These are phyloP conservation scores for Drosophila paranaensis DNA, from an alignment of 2,888 invertebrate genomes.

Conservation along the genomic window DNA sequence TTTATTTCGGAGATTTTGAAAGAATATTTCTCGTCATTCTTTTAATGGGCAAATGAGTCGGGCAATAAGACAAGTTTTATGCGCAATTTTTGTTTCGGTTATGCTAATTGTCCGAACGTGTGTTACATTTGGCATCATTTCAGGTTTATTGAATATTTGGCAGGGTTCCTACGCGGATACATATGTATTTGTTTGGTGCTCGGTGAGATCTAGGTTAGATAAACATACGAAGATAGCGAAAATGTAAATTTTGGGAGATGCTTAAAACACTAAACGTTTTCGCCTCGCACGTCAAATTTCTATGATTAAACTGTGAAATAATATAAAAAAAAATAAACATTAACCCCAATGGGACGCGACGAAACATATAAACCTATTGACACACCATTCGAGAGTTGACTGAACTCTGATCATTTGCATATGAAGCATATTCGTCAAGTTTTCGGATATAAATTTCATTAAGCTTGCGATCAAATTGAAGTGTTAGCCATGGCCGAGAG, in stretches of 20 bases:
- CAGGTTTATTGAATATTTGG: constrained; percentile 14
- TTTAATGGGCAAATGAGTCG: constrained; percentile 41
- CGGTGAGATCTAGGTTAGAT: constrained; percentile 39
- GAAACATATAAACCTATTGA: neutral
- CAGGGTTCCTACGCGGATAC: constrained; percentile 22
- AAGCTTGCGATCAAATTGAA: too few relatives aligned
- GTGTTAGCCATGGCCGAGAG: neutral
- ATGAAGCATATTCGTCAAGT: neutral
- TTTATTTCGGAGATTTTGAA: constrained; percentile 65
- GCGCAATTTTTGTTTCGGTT: constrained; percentile 48
- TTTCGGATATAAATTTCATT: neutral
- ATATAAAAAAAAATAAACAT: constrained; percentile 21
- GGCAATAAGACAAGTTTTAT: constrained; percentile 67
- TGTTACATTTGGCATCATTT: constrained; percentile 58
- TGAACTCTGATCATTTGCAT: constrained; percentile 8
- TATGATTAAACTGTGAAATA: constrained; percentile 41
- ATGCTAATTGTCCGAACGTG: constrained; percentile 61
- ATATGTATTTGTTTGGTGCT: neutral
- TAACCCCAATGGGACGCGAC: constrained; percentile 1
- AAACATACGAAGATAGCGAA: constrained; percentile 34
- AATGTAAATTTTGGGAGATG: constrained; percentile 12
- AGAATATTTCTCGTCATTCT: constrained; percentile 20
- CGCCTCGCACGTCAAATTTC: constrained; percentile 44
- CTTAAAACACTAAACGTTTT: constrained; percentile 27
- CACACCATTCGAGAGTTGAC: constrained; percentile 27